Conservation (phyloP, 2,888 invertebrate species). For the Palloptera scutellata region DNA sequence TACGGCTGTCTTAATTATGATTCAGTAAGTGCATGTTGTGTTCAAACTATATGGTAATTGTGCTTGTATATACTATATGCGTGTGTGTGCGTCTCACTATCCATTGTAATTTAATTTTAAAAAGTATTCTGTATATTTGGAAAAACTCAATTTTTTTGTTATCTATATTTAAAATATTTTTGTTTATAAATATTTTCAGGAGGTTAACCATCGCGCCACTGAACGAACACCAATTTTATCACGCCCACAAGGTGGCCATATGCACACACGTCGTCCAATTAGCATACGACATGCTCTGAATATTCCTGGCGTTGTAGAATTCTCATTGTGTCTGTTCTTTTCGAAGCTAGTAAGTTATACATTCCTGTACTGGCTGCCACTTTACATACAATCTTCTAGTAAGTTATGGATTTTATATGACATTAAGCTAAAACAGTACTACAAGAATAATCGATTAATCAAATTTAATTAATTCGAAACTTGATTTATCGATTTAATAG, state of each 20-base stretch:
- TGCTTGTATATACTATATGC: too few species aligned
- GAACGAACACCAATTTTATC: conserved; percentile 62
- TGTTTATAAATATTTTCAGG: conserved; percentile 47
- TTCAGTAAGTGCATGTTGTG: conserved; percentile 51
- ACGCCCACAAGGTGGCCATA: conserved; percentile 29
- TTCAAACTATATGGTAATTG: conserved; percentile 21
- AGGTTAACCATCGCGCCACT: conserved; percentile 58
- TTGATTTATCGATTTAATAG: too few species aligned
- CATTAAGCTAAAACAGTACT: background rate
- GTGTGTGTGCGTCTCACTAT: background rate
- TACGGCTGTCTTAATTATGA: conserved; percentile 41
- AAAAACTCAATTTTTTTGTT: conserved; percentile 19
- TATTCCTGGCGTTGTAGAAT: conserved; percentile 94
- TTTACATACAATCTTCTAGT: conserved; percentile 87
- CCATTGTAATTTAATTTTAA: conserved; percentile 11
- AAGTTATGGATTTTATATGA: conserved; percentile 63
- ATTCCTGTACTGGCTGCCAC: conserved; percentile 95
- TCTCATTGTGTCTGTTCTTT: conserved; percentile 91
- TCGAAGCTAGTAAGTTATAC: conserved; percentile 97
- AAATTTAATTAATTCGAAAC: too few species aligned
- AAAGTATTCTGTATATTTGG: background rate
- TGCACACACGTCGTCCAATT: conserved; percentile 51
- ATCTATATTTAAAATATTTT: background rate
- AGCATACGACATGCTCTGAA: conserved; percentile 69
- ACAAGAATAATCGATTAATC: too few species aligned